Conservation (phyloP, 1,140 invertebrate genomes). For the Orchestia grillus region DNA sequence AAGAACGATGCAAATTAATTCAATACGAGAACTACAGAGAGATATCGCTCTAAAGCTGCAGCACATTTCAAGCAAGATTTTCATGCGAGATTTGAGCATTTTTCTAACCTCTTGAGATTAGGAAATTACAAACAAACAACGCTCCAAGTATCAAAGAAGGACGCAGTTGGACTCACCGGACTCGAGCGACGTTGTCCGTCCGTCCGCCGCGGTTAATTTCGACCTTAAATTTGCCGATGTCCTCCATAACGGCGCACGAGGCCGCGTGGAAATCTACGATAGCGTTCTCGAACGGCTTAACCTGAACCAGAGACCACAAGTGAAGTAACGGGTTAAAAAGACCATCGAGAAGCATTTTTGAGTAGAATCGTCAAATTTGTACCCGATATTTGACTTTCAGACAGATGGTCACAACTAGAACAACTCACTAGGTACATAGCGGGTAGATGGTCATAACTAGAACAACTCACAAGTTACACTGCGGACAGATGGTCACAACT, state of each 20-base stretch:
- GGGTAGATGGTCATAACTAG: too few species aligned
- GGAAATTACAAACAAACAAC: background rate
- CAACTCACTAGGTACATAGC: too few species aligned
- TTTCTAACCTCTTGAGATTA: background rate
- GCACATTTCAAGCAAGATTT: background rate
- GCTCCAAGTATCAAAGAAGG: background rate
- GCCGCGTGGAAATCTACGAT: constrained; percentile 77
- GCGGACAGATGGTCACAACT: background rate
- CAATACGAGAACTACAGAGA: background rate
- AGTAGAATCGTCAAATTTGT: too few species aligned
- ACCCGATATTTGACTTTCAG: too few species aligned
- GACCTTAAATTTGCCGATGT: constrained; percentile 75
- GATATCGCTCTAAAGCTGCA: background rate
- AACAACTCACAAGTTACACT: too few species aligned
- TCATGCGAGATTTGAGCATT: background rate
- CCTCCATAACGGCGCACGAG: constrained; percentile 76
- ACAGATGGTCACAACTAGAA: too few species aligned
- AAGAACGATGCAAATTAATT: background rate
- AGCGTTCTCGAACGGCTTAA: constrained; percentile 70
- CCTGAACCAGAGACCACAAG: constrained; percentile 55
- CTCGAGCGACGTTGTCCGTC: constrained; percentile 72
- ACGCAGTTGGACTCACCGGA: constrained; percentile 71
- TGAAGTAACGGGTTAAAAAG: background rate
- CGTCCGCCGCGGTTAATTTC: constrained; percentile 75
- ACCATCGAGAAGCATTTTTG: too few species aligned